Percentiles rank a stretch among this genome's conserved stretches.
phyloP scores from a whole-genome alignment of 2,888 invertebrate genomes.

The Lochmaea crataegi region DNA sequence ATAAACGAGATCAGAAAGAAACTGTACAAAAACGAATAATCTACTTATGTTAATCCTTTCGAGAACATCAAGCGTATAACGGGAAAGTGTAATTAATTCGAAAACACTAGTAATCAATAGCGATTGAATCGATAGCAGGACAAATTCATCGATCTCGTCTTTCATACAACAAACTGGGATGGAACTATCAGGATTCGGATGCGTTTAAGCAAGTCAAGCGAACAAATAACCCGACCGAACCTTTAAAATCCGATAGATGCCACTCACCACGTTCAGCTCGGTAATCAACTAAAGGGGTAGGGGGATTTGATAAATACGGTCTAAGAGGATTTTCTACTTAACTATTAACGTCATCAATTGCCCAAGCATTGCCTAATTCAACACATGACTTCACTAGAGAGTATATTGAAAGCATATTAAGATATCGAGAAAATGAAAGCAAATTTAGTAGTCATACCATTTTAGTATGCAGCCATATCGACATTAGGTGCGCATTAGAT shows the following conservation, averaged over 20 bases:
- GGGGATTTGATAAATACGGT: background rate
- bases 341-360: background rate
- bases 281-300: background rate
- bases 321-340: conserved; percentile 2
- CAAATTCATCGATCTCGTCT: background rate
- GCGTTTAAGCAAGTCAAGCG: background rate
- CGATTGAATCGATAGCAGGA: background rate
- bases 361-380: background rate
- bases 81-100: background rate
- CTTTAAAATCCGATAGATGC: background rate
- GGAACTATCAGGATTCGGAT: background rate
- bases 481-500: too few species aligned
- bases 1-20: background rate
- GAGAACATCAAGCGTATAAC: background rate
- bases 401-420: background rate
- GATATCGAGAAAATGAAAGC: too few species aligned
- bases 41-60: background rate
- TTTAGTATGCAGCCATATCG: too few species aligned
- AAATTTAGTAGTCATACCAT: too few species aligned
- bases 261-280: background rate
- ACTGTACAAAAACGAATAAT: too few species aligned
- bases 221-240: background rate
- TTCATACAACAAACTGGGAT: background rate
- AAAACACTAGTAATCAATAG: background rate
- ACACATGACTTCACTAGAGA: background rate